Percentiles rank a stretch among this genome's conserved stretches.
Conservation (phyloP, 2,113 vertebrate species). For the Rhipidura dahli region DNA sequence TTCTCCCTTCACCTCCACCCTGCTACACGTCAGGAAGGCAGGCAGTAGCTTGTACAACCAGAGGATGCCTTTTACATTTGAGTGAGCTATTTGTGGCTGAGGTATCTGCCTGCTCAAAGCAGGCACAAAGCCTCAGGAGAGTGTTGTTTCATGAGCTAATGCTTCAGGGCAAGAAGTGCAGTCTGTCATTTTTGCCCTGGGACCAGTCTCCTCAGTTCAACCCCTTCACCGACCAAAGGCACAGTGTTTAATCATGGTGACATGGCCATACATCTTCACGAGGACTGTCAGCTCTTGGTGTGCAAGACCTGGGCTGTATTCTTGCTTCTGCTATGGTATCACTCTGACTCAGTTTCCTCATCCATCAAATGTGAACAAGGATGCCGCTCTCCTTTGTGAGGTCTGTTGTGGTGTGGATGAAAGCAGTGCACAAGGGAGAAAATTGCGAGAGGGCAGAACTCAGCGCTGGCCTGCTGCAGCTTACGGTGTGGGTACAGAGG, state of each 20-base stretch:
- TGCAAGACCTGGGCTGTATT: neutral
- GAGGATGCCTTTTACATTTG: neutral
- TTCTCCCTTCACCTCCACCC: neutral
- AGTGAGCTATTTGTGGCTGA: neutral
- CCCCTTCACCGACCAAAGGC: neutral
- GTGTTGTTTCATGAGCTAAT: neutral
- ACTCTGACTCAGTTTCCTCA: neutral
- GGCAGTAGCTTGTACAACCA: neutral
- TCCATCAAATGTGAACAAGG: neutral
- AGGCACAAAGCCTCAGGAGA: neutral
- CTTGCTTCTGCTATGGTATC: neutral
- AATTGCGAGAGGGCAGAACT: neutral
- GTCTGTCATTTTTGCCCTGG: neutral
- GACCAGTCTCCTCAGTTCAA: neutral
- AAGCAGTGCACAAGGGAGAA: neutral
- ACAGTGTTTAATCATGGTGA: neutral
- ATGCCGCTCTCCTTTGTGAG: neutral
- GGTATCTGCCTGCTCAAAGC: neutral
- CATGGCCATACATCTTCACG: neutral
- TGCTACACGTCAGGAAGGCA: neutral
- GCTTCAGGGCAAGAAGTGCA: neutral
- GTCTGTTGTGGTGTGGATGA: neutral
- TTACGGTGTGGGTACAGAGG: accelerated
- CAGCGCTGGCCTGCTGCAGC: accelerated
- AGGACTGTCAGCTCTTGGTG: neutral